Evolutionary conservation across 2,113 vertebrate genomes (phyloP).

Genomic region (Siniperca chuatsi): DNA sequence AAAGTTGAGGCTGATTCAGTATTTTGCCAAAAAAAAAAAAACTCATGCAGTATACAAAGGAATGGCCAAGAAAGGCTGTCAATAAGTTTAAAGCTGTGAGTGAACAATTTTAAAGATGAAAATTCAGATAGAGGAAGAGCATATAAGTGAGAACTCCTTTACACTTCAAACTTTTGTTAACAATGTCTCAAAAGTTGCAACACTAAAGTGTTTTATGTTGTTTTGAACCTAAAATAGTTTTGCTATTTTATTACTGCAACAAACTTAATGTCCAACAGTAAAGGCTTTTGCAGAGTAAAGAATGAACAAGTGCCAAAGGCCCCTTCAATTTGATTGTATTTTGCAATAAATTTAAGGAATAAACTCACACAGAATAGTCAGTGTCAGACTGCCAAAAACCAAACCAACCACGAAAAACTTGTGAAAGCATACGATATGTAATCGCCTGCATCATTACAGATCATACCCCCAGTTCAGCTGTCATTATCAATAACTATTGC

Average conservation of each 20-base stretch:
- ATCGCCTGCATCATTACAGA: constrained; percentile 11
- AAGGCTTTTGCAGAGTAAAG: constrained; percentile 2
- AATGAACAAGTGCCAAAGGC: constrained; percentile 7
- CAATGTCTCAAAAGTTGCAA: constrained; percentile 19
- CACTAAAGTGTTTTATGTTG: constrained; percentile 18
- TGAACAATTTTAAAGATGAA: constrained; percentile 1
- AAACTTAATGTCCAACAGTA: constrained; percentile 15
- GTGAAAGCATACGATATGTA: not conserved
- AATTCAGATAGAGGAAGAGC: too few species aligned
- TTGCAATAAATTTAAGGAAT: constrained; percentile 7
- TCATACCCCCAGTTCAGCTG: constrained; percentile 4
- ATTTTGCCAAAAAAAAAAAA: not conserved
- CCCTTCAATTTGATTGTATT: constrained; percentile 21
- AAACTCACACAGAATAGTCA: not conserved
- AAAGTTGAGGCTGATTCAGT: not conserved
- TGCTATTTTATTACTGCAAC: not conserved
- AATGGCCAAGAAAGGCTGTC: not conserved
- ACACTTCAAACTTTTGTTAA: not conserved
- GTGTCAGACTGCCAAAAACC: not conserved
- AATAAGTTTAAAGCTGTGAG: not conserved
- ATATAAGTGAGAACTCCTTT: not conserved
- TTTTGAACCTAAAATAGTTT: constrained; percentile 6
- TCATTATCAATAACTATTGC: constrained; percentile 49
- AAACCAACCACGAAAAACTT: constrained; percentile 6
- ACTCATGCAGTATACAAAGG: not conserved